Percentiles rank a stretch among this genome's conserved stretches.
Evolutionary conservation across 2,113 vertebrate genomes (phyloP).

Genomic region (Toxotes chatareus): DNA sequence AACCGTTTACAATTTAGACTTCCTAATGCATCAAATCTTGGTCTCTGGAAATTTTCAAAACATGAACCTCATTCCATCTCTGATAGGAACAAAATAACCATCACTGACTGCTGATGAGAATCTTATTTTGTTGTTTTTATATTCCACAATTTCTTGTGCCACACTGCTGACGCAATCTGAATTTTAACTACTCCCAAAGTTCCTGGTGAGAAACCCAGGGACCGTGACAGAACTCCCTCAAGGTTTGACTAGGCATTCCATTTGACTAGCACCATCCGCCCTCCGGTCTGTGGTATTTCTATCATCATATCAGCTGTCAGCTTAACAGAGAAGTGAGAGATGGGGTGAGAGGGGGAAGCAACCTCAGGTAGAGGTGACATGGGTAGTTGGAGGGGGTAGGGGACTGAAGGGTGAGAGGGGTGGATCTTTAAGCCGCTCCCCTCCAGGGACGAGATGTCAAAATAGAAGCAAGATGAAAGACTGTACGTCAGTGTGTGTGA

Average conservation of each 20-base stretch:
- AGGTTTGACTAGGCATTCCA: slow-evolving; percentile 57
- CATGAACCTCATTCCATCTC: not conserved
- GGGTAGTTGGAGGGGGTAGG: slow-evolving; percentile 1
- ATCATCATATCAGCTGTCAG: slow-evolving; percentile 71
- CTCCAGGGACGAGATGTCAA: slow-evolving; percentile 68
- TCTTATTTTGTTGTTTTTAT: not conserved
- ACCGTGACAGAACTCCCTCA: slow-evolving; percentile 61
- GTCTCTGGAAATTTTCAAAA: not conserved
- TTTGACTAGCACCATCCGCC: slow-evolving; percentile 56
- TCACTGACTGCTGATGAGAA: not conserved
- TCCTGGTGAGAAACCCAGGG: slow-evolving; percentile 14
- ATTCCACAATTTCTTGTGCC: slow-evolving; percentile 24
- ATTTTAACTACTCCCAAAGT: slow-evolving; percentile 49
- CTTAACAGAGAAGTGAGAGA: slow-evolving; percentile 60
- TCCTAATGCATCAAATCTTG: not conserved
- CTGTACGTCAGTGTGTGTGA: slow-evolving; percentile 30
- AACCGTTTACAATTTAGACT: not conserved
- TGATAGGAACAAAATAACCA: slow-evolving; percentile 8
- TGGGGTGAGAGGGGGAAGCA: slow-evolving; percentile 38
- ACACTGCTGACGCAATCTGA: slow-evolving; percentile 40
- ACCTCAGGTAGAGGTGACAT: slow-evolving; percentile 61
- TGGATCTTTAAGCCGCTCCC: slow-evolving; percentile 65
- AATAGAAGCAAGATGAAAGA: slow-evolving; percentile 65
- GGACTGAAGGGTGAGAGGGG: slow-evolving; percentile 46
- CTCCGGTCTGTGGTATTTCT: slow-evolving; percentile 61